These are phyloP conservation scores for Leptinotarsa texana DNA, from an alignment of 1,140 invertebrate genomes.

Conservation along the genomic window DNA sequence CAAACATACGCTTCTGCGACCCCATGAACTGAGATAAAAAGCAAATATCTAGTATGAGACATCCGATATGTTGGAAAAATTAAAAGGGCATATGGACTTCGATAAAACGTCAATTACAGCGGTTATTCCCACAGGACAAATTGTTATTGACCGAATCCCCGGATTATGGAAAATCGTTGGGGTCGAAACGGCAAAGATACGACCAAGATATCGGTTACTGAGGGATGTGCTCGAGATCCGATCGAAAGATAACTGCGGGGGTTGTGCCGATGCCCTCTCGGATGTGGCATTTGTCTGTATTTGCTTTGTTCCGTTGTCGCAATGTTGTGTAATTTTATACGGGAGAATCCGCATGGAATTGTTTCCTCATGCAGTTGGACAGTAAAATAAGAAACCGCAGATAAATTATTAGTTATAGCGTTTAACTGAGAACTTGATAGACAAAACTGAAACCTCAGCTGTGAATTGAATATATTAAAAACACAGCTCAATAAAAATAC, in stretches of 20 bases:
- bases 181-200: conserved; percentile 34
- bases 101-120: conserved; percentile 45
- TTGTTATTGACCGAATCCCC: conserved; percentile 50
- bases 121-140: conserved; percentile 47
- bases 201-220: conserved; percentile 37
- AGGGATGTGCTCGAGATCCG: conserved; percentile 37
- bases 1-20: conserved; percentile 17
- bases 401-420: no score
- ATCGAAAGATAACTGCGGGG: conserved; percentile 34
- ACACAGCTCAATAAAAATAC: no score
- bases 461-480: no score
- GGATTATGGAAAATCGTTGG: conserved; percentile 50
- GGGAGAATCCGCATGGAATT: not conserved
- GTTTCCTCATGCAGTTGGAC: not conserved
- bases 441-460: no score
- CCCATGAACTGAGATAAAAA: conserved; percentile 38
- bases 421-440: no score
- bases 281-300: conserved; percentile 8
- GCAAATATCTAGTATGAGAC: conserved; percentile 7
- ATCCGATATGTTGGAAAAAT: conserved; percentile 26
- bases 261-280: conserved; percentile 20
- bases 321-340: conserved; percentile 11
- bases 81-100: conserved; percentile 21
- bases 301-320: conserved; percentile 15
- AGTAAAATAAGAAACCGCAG: no score